These are phyloP conservation scores for Hippocampus zosterae DNA, from an alignment of 2,113 vertebrate genomes.

Conservation along the genomic window DNA sequence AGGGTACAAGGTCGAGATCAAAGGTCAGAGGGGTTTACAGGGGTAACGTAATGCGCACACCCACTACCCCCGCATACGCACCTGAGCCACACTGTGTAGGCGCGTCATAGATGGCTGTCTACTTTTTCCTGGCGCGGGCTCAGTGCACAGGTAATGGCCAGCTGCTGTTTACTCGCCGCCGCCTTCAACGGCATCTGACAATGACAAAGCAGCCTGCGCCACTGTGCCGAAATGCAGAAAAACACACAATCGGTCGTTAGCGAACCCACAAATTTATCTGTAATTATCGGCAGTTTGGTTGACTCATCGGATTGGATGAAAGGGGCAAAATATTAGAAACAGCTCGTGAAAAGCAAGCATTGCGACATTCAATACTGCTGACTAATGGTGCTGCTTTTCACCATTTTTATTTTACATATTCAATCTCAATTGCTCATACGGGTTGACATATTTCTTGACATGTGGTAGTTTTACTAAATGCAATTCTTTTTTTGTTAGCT, in stretches of 20 bases:
- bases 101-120: conserved; percentile 6
- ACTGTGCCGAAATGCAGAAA: conserved; percentile 9
- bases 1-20: not conserved
- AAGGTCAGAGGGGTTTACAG: not conserved
- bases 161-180: conserved; percentile 56
- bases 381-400: no score
- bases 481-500: no score
- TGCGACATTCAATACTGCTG: not conserved
- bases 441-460: no score
- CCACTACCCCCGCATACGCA: not conserved
- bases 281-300: no score
- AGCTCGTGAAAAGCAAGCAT: no score
- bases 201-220: conserved; percentile 41
- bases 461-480: no score
- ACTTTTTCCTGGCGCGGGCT: not conserved
- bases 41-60: conserved; percentile 3
- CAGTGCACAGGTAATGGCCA: conserved; percentile 38
- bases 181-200: conserved; percentile 12
- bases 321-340: no score
- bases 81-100: conserved; percentile 4
- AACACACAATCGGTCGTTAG: conserved; percentile 4
- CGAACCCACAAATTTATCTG: no score
- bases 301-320: no score
- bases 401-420: no score
- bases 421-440: no score